phyloP scores from a whole-genome alignment of 2,888 invertebrate species.

The Nemurella pictetii region DNA sequence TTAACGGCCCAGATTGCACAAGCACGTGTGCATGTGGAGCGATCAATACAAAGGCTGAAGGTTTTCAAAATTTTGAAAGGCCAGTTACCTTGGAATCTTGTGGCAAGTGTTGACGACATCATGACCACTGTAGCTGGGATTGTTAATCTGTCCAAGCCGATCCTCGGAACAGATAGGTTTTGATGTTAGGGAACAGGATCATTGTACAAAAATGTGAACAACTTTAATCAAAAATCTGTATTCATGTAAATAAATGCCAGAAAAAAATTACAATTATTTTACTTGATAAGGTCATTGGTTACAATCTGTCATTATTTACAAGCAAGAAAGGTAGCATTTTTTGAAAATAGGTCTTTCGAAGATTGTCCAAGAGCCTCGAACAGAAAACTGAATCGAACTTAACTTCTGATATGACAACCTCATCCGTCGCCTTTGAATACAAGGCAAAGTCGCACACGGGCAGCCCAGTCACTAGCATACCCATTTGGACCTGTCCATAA shows the following conservation, averaged over 20 bases:
- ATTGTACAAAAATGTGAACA: no score
- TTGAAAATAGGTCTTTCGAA: background rate
- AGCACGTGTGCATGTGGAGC: no score
- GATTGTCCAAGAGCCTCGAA: background rate
- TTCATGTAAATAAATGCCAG: no score
- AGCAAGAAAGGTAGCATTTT: background rate
- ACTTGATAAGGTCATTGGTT: no score
- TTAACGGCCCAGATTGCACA: background rate
- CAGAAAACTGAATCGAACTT: background rate
- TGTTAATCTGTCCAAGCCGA: background rate
- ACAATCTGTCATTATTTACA: background rate
- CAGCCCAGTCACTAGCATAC: background rate
- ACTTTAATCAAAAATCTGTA: background rate
- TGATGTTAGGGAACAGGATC: background rate
- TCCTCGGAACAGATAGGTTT: background rate
- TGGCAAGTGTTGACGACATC: background rate
- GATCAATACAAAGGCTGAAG: background rate
- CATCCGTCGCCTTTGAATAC: slow-evolving; percentile 2
- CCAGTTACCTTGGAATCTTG: background rate
- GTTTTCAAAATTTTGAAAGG: background rate
- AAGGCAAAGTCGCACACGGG: background rate
- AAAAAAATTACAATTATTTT: no score
- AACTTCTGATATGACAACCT: background rate
- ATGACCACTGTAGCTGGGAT: background rate
- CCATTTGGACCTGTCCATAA: slow-evolving; percentile 10